phyloP scores from a whole-genome alignment of 30 jellyfish, hydroid and myxozoan species.

The Chironex yamaguchii region DNA sequence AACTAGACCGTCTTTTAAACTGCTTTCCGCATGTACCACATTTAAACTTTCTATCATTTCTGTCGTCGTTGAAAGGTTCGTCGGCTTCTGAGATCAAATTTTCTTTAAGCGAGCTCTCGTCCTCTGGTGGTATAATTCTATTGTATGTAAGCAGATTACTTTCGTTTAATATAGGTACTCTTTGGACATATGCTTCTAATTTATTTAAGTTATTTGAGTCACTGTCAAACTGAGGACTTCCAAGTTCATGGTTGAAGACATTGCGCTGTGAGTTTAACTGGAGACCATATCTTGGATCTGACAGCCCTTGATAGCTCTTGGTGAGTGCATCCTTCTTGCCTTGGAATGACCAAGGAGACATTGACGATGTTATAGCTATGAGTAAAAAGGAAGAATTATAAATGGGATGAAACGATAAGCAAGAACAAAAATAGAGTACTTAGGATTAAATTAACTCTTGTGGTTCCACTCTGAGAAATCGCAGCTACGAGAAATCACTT shows the following conservation, averaged over 20 bases:
- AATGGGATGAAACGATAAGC: not conserved
- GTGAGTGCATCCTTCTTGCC: not conserved
- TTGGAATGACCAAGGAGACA: not conserved
- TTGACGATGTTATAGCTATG: not conserved
- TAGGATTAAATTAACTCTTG: not conserved
- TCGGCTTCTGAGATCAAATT: not conserved
- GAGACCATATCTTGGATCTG: not conserved
- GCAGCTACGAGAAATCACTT: not conserved
- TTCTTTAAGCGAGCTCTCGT: not conserved
- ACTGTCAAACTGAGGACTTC: not conserved
- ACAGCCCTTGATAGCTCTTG: too few relatives aligned
- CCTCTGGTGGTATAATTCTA: not conserved
- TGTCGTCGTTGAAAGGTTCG: not conserved
- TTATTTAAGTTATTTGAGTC: not conserved
- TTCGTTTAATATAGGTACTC: not conserved
- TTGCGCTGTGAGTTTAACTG: not conserved
- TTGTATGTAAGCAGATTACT: not conserved
- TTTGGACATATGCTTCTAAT: not conserved
- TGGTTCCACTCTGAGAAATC: not conserved
- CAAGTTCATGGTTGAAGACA: not conserved
- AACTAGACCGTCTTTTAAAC: constrained; percentile 79
- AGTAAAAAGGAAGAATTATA: not conserved
- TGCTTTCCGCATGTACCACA: constrained; percentile 66
- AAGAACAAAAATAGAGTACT: too few relatives aligned
- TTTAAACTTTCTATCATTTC: constrained; percentile 29